Percentiles rank a stretch among this genome's conserved stretches.
Evolutionary conservation across 2,888 invertebrate species (phyloP).

Genomic region (Chydorus sphaericus): DNA sequence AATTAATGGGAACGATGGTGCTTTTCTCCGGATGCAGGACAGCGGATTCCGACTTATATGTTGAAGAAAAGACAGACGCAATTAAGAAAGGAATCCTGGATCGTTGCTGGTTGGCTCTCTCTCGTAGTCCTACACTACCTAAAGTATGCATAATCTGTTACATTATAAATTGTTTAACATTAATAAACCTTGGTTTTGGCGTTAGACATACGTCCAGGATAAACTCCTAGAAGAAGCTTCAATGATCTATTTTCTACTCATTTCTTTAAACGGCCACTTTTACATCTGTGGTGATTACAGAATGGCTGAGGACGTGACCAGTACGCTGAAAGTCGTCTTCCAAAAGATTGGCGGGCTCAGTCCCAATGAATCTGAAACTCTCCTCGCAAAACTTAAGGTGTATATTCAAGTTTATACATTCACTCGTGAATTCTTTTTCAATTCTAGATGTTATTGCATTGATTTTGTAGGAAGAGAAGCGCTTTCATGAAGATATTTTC

Average conservation of each 20-base stretch:
- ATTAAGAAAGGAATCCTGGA: conserved; percentile 51
- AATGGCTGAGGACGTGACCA: conserved; percentile 92
- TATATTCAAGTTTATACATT: no score
- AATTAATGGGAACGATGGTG: conserved; percentile 45
- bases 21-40: conserved; percentile 80
- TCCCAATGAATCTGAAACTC: conserved; percentile 67
- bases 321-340: conserved; percentile 69
- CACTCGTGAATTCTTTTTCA: conserved; percentile 22
- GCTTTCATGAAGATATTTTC: conserved; percentile 93
- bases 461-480: conserved; percentile 64
- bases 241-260: conserved; percentile 60
- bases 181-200: background rate
- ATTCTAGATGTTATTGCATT: background rate
- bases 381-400: conserved; percentile 72
- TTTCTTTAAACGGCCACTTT: conserved; percentile 69
- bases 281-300: conserved; percentile 94
- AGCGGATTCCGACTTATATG: conserved; percentile 61
- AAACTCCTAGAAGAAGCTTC: conserved; percentile 61
- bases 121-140: conserved; percentile 55
- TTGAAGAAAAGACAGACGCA: conserved; percentile 62
- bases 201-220: conserved; percentile 88
- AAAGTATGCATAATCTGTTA: conserved; percentile 43
- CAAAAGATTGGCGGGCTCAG: conserved; percentile 57
- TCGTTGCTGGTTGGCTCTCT: conserved; percentile 65
- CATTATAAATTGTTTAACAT: background rate